Evolutionary conservation across 2,888 invertebrate species (phyloP).

Genomic region (Eutolmus rufibarbis): DNA sequence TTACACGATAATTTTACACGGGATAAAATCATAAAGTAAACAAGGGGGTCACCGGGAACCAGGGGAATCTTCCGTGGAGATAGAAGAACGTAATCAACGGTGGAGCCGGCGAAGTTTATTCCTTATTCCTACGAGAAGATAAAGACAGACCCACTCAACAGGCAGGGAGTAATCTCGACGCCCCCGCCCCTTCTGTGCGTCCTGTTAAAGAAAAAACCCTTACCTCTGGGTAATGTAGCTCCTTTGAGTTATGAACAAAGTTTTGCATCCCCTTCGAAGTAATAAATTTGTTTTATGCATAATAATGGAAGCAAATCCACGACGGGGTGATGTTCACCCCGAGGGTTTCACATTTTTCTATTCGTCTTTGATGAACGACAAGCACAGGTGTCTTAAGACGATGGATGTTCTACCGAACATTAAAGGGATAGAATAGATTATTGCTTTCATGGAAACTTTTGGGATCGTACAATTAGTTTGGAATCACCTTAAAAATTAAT

Average conservation of each 20-base stretch:
- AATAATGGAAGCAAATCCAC: neutral
- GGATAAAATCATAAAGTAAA: conserved; percentile 1
- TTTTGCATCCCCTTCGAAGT: neutral
- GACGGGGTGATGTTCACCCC: neutral
- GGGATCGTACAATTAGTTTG: neutral
- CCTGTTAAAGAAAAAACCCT: neutral
- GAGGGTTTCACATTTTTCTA: neutral
- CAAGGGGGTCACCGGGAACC: neutral
- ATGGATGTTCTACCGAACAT: neutral
- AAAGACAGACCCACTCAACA: conserved; percentile 8
- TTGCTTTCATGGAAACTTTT: neutral
- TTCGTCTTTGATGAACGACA: neutral
- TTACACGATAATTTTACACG: conserved; percentile 15
- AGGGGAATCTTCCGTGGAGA: neutral
- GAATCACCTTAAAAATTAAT: neutral
- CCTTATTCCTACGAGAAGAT: neutral
- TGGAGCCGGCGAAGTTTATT: neutral
- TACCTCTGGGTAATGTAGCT: conserved; percentile 8
- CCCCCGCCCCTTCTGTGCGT: neutral
- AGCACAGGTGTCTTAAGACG: neutral
- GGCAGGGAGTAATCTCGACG: neutral
- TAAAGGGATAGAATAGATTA: neutral
- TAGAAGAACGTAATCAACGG: neutral
- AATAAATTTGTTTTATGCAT: conserved; percentile 32
- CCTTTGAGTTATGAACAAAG: conserved; percentile 28